Evolutionary conservation across 2,888 invertebrate genomes (phyloP).

Genomic region (Cheilosia urbana): DNA sequence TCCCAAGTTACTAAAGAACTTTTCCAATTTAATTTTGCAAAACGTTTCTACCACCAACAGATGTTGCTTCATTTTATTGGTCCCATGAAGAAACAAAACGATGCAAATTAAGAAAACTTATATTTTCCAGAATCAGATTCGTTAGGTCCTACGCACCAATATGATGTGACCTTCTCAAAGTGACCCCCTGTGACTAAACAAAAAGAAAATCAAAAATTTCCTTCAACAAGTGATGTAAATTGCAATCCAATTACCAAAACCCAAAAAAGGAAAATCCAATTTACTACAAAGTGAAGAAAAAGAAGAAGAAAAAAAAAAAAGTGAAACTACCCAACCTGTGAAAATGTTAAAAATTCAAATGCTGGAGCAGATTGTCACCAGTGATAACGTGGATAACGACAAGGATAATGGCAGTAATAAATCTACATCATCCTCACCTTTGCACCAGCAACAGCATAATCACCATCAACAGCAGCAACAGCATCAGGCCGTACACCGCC

Average conservation of each 20-base stretch:
- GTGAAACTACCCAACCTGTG: slow-evolving; percentile 40
- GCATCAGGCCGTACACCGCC: slow-evolving; percentile 73
- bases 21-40: slow-evolving; percentile 13
- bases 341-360: slow-evolving; percentile 90
- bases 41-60: slow-evolving; percentile 21
- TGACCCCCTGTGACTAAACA: slow-evolving; percentile 32
- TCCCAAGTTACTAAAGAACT: slow-evolving; percentile 15
- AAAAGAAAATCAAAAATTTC: slow-evolving; percentile 26
- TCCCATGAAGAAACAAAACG: slow-evolving; percentile 23
- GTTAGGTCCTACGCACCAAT: slow-evolving; percentile 27
- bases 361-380: slow-evolving; percentile 90
- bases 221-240: slow-evolving; percentile 67
- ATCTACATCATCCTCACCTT: slow-evolving; percentile 81
- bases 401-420: slow-evolving; percentile 76
- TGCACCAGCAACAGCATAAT: slow-evolving; percentile 78
- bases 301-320: neutral
- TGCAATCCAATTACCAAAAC: slow-evolving; percentile 45
- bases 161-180: slow-evolving; percentile 71
- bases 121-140: slow-evolving; percentile 62
- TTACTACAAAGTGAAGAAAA: slow-evolving; percentile 30
- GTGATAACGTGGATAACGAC: slow-evolving; percentile 84
- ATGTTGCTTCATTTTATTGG: slow-evolving; percentile 15
- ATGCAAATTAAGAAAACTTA: slow-evolving; percentile 35
- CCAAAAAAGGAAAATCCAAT: slow-evolving; percentile 31
- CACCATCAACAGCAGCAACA: slow-evolving; percentile 50